Conservation (phyloP, 2,113 vertebrate species). For the Capreolus pygargus region DNA sequence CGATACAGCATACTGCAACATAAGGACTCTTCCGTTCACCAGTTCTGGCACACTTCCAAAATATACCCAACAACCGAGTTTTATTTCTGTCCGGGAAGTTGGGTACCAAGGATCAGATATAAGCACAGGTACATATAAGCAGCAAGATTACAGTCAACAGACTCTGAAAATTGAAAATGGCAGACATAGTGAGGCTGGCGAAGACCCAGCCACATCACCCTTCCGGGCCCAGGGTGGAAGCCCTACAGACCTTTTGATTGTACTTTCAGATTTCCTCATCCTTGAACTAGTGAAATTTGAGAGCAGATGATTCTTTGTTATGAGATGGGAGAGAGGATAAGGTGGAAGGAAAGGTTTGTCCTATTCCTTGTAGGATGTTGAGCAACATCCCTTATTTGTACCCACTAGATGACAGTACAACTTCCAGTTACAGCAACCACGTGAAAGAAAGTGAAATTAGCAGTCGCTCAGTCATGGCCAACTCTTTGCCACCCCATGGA, state of each 20-base stretch:
- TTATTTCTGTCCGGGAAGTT: slow-evolving; percentile 73
- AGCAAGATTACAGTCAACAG: slow-evolving; percentile 94
- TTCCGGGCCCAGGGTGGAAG: no score
- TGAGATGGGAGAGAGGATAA: not conserved
- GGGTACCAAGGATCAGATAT: slow-evolving; percentile 92
- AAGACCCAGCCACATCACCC: no score
- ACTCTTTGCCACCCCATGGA: not conserved
- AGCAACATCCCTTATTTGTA: not conserved
- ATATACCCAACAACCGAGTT: slow-evolving; percentile 72
- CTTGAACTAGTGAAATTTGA: slow-evolving; percentile 3
- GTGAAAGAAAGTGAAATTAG: not conserved
- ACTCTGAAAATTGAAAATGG: slow-evolving; percentile 98
- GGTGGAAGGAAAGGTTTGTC: not conserved
- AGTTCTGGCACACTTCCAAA: slow-evolving; percentile 50
- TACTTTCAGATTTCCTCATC: not conserved
- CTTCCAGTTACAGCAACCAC: not conserved
- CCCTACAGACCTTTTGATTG: not conserved
- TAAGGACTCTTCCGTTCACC: slow-evolving; percentile 95
- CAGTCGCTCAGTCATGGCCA: not conserved
- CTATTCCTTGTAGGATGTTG: not conserved
- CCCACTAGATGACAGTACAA: not conserved
- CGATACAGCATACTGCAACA: slow-evolving; percentile 93
- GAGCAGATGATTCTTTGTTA: not conserved
- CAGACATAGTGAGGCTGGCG: slow-evolving; percentile 80
- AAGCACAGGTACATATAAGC: slow-evolving; percentile 96